Evolutionary conservation across 2,797 vertebrate genomes (phyloP).

Genomic region (Oryzias dopingdopingensis): DNA sequence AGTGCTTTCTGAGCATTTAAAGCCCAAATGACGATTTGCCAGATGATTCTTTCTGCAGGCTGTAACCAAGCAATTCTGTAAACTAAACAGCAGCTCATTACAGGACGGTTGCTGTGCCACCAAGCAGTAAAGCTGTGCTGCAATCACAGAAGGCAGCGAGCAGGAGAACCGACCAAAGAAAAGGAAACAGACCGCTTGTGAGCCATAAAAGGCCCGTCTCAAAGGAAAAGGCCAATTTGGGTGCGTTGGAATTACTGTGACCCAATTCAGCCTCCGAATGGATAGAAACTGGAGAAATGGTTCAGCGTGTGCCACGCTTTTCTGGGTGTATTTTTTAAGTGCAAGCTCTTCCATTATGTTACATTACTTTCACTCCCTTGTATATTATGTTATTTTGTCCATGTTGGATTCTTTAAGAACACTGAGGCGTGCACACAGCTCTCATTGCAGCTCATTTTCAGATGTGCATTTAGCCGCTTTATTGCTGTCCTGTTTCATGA

Average conservation of each 20-base stretch:
- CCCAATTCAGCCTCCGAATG: constrained; percentile 70
- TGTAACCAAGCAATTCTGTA: constrained; percentile 27
- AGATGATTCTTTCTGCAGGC: constrained; percentile 32
- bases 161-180: constrained; percentile 43
- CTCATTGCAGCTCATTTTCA: no score
- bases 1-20: neutral
- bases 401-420: no score
- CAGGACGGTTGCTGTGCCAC: constrained; percentile 25
- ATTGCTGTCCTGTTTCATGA: no score
- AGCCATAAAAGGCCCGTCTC: constrained; percentile 71
- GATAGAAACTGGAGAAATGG: constrained; percentile 61
- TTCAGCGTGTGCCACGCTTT: constrained; percentile 59
- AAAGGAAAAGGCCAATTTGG: constrained; percentile 71
- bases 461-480: no score
- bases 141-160: constrained; percentile 37
- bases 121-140: constrained; percentile 34
- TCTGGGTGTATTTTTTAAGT: constrained; percentile 35
- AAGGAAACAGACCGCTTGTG: constrained; percentile 60
- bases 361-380: no score
- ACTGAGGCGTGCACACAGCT: no score
- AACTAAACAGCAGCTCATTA: constrained; percentile 45
- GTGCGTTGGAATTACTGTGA: constrained; percentile 60
- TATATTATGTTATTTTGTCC: no score
- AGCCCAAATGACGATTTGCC: constrained; percentile 27
- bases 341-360: no score